Percentiles rank a stretch among this genome's conserved stretches.
phyloP scores from a whole-genome alignment of 1,140 invertebrate species.

The Eupeodes corollae region DNA sequence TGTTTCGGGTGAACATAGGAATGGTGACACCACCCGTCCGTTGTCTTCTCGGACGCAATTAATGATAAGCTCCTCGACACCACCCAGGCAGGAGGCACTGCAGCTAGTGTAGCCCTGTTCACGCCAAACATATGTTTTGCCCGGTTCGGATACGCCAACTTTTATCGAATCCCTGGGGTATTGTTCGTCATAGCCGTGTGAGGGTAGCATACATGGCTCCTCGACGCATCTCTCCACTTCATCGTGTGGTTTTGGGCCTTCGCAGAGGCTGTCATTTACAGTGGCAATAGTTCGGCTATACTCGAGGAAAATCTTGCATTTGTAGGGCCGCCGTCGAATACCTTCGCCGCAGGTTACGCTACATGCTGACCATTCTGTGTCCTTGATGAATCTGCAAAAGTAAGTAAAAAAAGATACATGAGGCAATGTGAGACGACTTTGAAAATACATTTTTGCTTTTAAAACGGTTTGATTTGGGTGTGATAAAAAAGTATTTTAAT shows the following conservation, averaged over 20 bases:
- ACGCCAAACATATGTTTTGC: conserved; percentile 70
- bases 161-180: conserved; percentile 45
- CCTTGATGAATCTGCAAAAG: conserved; percentile 44
- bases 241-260: conserved; percentile 66
- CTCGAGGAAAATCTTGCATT: conserved; percentile 88
- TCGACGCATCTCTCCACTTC: conserved; percentile 67
- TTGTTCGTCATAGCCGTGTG: conserved; percentile 49
- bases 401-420: background rate
- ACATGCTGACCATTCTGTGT: conserved; percentile 73
- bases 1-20: conserved; percentile 67
- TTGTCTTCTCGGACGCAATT: conserved; percentile 80
- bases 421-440: too few relatives aligned
- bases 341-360: conserved; percentile 84
- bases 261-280: conserved; percentile 78
- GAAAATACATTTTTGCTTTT: too few relatives aligned
- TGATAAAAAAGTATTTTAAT: too few relatives aligned
- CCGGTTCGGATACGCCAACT: conserved; percentile 43
- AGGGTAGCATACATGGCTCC: conserved; percentile 54
- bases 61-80: conserved; percentile 79
- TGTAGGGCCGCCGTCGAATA: conserved; percentile 62
- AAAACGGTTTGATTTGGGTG: too few relatives aligned
- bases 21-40: conserved; percentile 68
- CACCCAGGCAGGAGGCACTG: conserved; percentile 88
- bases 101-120: conserved; percentile 79
- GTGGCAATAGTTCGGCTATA: conserved; percentile 76